A percentile compares a stretch with the other conserved stretches of the same genome.
Evolutionary conservation across 2,113 vertebrate species (phyloP).

Genomic region (Entomyzon cyanotis): DNA sequence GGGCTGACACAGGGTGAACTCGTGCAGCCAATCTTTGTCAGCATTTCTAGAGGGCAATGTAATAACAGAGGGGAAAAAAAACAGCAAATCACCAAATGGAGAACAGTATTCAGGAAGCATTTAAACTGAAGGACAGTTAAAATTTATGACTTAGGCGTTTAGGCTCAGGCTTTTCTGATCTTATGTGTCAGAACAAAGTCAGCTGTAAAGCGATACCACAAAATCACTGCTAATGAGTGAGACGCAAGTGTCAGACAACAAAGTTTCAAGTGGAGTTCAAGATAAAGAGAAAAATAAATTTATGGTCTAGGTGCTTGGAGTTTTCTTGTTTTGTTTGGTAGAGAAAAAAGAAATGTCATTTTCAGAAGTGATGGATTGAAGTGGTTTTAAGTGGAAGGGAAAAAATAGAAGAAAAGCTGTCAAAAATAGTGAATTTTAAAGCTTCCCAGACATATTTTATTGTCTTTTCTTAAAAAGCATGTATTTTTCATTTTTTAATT

Average conservation of each 20-base stretch:
- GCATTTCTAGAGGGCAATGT: slow-evolving; percentile 53
- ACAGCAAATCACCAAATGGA: neutral
- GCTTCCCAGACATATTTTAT: neutral
- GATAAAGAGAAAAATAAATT: slow-evolving; percentile 1
- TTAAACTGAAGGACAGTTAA: slow-evolving; percentile 42
- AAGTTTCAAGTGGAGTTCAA: neutral
- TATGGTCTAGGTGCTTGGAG: neutral
- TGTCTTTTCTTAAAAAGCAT: neutral
- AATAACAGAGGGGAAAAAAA: neutral
- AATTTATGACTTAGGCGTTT: slow-evolving; percentile 39
- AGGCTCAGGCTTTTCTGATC: slow-evolving; percentile 25
- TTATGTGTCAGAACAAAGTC: slow-evolving; percentile 38
- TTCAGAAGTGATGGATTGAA: slow-evolving; percentile 4
- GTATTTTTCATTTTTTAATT: neutral
- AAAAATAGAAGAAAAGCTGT: neutral
- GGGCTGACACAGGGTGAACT: slow-evolving; percentile 48
- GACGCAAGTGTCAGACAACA: neutral
- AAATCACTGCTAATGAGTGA: slow-evolving; percentile 15
- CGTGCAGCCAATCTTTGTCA: slow-evolving; percentile 11
- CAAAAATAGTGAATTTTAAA: neutral
- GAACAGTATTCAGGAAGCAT: slow-evolving; percentile 36
- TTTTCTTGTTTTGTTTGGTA: neutral
- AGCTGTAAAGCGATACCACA: neutral
- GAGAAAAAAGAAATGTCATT: neutral
- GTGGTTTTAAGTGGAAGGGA: neutral